phyloP scores from a whole-genome alignment of 1,140 invertebrate species.

The Rhagoletis zephyria region DNA sequence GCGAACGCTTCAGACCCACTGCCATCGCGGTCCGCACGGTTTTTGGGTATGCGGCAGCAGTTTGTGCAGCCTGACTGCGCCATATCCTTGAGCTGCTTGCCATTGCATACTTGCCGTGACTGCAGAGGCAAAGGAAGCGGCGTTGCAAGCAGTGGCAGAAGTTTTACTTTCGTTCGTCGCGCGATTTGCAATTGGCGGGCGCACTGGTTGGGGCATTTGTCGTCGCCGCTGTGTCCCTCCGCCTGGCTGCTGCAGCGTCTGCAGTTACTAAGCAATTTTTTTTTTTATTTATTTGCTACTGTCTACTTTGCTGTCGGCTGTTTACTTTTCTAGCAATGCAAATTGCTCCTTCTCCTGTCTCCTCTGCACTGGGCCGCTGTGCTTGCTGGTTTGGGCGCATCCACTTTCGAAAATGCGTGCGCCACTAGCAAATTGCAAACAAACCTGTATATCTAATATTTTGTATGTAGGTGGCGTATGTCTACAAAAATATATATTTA shows the following conservation, averaged over 20 bases:
- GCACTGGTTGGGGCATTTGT: neutral
- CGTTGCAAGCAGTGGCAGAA: neutral
- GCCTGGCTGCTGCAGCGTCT: neutral
- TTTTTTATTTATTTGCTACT: neutral
- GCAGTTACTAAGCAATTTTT: neutral
- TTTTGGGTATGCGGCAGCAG: no score
- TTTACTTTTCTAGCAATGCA: slow-evolving; percentile 34
- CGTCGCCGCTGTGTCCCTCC: neutral
- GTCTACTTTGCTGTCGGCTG: slow-evolving; percentile 1
- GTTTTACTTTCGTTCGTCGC: slow-evolving; percentile 37
- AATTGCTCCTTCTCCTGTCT: neutral
- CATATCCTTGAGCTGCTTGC: slow-evolving; percentile 12
- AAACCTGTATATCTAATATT: neutral
- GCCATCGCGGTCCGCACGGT: neutral
- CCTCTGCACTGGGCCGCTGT: neutral
- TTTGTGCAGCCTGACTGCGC: slow-evolving; percentile 19
- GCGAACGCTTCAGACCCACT: neutral
- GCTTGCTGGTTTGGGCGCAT: neutral
- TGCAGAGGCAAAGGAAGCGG: neutral
- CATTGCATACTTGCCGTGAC: neutral
- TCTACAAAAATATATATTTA: neutral
- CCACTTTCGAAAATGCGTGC: slow-evolving; percentile 19
- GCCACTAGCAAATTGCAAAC: neutral
- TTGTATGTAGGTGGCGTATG: neutral
- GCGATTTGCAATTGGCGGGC: neutral